These are phyloP conservation scores for Leptinotarsa peninsularis DNA, from an alignment of 2,888 invertebrate genomes.

Conservation along the genomic window DNA sequence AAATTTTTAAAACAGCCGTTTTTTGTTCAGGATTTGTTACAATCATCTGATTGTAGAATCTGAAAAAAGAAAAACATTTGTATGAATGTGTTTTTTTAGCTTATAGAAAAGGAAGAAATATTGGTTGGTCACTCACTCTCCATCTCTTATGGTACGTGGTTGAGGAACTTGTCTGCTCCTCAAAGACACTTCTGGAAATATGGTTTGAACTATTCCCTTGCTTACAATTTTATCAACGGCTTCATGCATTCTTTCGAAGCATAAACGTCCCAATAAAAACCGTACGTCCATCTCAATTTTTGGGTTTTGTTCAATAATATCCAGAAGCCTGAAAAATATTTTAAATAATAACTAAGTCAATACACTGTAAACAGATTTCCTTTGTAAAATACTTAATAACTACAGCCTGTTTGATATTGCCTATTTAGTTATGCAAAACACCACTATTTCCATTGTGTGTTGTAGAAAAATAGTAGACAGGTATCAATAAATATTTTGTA, in stretches of 20 bases:
- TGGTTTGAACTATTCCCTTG: slow-evolving; percentile 43
- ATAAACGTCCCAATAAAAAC: slow-evolving; percentile 67
- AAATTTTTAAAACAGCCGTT: slow-evolving; percentile 76
- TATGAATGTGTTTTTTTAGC: neutral
- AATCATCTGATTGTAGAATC: slow-evolving; percentile 64
- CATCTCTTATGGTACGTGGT: slow-evolving; percentile 23
- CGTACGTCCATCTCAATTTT: slow-evolving; percentile 64
- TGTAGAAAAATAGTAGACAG: neutral
- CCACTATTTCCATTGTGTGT: neutral
- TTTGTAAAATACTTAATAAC: neutral
- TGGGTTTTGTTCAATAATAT: slow-evolving; percentile 48
- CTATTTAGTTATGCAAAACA: too few species aligned
- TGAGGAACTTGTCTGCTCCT: slow-evolving; percentile 4
- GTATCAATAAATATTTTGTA: neutral
- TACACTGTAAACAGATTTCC: neutral
- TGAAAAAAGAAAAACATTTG: slow-evolving; percentile 42
- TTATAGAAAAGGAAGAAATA: neutral
- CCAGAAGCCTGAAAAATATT: slow-evolving; percentile 44
- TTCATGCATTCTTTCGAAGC: slow-evolving; percentile 67
- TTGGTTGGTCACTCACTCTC: slow-evolving; percentile 44
- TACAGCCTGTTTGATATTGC: too few species aligned
- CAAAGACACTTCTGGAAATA: slow-evolving; percentile 53
- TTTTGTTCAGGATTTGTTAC: slow-evolving; percentile 72
- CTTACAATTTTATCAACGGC: slow-evolving; percentile 60
- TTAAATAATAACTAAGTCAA: neutral